A percentile compares a stretch with the other conserved stretches of the same genome.
phyloP scores from a whole-genome alignment of 2,888 invertebrate species.

The Aproaerema taeniolella region DNA sequence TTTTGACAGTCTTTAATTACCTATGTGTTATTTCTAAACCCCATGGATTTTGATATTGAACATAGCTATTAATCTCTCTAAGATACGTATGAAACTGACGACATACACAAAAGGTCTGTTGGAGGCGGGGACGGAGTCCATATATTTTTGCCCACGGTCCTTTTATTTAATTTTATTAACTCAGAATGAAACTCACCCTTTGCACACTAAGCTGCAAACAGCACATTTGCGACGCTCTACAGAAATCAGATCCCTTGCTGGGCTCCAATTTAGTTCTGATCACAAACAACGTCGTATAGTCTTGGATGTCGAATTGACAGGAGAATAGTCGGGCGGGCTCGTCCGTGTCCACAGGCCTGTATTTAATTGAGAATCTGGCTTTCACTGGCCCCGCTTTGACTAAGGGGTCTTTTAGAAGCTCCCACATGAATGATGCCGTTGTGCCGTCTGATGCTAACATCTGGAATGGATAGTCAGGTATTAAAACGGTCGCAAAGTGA shows the following conservation, averaged over 20 bases:
- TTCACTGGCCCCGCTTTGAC: slow-evolving; percentile 75
- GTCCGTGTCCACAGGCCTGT: slow-evolving; percentile 40
- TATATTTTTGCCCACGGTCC: too few relatives aligned
- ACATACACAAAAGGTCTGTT: too few relatives aligned
- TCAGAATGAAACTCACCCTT: slow-evolving; percentile 53
- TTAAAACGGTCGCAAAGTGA: too few relatives aligned
- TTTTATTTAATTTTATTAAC: neutral
- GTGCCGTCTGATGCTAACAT: slow-evolving; percentile 83
- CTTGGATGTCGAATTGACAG: slow-evolving; percentile 87
- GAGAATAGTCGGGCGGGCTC: slow-evolving; percentile 67
- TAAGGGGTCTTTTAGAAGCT: slow-evolving; percentile 81
- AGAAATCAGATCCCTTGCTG: slow-evolving; percentile 88
- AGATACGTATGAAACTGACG: too few relatives aligned
- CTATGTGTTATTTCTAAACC: too few relatives aligned
- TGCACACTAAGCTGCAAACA: slow-evolving; percentile 86
- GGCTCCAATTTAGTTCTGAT: slow-evolving; percentile 88
- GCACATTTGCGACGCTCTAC: slow-evolving; percentile 92
- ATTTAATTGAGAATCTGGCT: slow-evolving; percentile 56
- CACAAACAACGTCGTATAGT: slow-evolving; percentile 91
- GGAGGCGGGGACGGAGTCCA: too few relatives aligned
- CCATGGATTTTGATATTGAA: too few relatives aligned
- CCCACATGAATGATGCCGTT: slow-evolving; percentile 91
- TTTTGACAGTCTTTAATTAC: too few relatives aligned
- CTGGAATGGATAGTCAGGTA: slow-evolving; percentile 43
- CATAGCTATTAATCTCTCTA: too few relatives aligned